Conservation (phyloP, 2,888 invertebrate species). For the Trachelus troglodyta region DNA sequence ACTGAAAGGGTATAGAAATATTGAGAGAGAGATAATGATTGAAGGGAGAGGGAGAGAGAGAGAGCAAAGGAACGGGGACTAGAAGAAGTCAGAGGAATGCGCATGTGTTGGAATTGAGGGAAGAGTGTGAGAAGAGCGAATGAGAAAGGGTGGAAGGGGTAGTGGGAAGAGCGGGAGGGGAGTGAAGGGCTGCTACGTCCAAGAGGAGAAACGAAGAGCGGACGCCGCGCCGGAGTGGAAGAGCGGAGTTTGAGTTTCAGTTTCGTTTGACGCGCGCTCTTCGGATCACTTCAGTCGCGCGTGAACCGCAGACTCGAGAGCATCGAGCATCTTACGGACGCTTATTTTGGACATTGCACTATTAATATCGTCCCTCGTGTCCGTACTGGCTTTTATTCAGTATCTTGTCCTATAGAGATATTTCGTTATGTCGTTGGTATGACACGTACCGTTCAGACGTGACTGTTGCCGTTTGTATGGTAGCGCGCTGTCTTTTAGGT, state of each 20-base stretch:
- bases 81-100: constrained; percentile 17
- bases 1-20: neutral
- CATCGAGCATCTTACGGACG: constrained; percentile 40
- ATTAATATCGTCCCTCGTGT: neutral
- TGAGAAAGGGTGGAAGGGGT: constrained; percentile 1
- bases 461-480: neutral
- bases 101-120: constrained; percentile 1
- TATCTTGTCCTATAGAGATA: neutral
- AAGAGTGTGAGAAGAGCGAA: constrained; percentile 29
- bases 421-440: neutral
- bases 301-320: constrained; percentile 59
- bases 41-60: constrained; percentile 8
- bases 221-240: constrained; percentile 1
- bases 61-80: constrained; percentile 7
- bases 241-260: constrained; percentile 31
- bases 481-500: neutral
- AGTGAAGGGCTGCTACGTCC: neutral
- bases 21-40: constrained; percentile 6
- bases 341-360: neutral
- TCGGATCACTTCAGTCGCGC: constrained; percentile 54
- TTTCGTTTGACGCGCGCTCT: constrained; percentile 37
- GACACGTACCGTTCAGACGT: neutral
- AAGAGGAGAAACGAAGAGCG: neutral
- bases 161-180: neutral
- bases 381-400: neutral